Evolutionary conservation across 1,140 invertebrate species (phyloP).

Genomic region (Brachystomella parvula): DNA sequence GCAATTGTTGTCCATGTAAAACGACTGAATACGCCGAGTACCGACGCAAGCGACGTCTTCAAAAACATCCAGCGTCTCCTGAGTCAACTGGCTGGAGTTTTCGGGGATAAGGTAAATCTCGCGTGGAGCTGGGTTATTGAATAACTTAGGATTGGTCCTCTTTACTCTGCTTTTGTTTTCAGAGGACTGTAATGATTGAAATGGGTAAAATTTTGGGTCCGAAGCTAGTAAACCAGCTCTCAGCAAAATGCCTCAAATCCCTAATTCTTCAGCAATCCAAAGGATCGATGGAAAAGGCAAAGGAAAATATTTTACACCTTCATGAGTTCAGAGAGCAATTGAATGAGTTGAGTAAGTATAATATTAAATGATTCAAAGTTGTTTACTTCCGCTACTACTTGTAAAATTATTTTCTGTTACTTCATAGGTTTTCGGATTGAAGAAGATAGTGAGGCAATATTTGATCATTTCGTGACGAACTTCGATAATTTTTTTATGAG

Average conservation of each 20-base stretch:
- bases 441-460: slow-evolving; percentile 47
- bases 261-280: slow-evolving; percentile 28
- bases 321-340: slow-evolving; percentile 4
- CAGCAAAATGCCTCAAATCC: slow-evolving; percentile 26
- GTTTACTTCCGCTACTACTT: background rate
- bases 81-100: background rate
- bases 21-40: slow-evolving; percentile 1
- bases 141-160: too few relatives aligned
- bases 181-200: slow-evolving; percentile 13
- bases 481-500: slow-evolving; percentile 69
- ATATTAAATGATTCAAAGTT: background rate
- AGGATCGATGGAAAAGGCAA: slow-evolving; percentile 25
- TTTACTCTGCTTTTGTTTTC: slow-evolving; percentile 7
- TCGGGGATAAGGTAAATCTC: slow-evolving; percentile 11
- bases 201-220: slow-evolving; percentile 13
- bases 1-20: slow-evolving; percentile 6
- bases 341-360: background rate
- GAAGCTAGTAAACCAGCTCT: slow-evolving; percentile 16
- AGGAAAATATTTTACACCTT: slow-evolving; percentile 10
- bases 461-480: slow-evolving; percentile 60
- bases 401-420: background rate
- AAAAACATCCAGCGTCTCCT: slow-evolving; percentile 14
- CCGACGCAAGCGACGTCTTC: slow-evolving; percentile 5
- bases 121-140: background rate
- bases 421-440: slow-evolving; percentile 19